Conservation (phyloP, 1,140 invertebrate species). For the Akabosia matsudoensis region DNA sequence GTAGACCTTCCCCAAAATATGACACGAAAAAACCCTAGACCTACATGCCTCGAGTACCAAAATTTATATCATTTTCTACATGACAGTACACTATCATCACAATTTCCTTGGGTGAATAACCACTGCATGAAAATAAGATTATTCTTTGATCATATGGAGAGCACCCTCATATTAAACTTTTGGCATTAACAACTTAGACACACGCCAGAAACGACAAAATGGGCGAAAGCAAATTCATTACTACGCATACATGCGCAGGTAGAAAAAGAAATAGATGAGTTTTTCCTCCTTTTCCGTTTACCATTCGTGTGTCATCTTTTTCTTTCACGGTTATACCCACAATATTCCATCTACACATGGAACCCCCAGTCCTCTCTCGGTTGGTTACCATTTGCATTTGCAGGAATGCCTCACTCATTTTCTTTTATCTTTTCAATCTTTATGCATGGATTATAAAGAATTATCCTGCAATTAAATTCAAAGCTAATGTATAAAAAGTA, state of each 20-base stretch:
- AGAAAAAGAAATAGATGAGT: slow-evolving; percentile 16
- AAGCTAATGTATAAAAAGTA: slow-evolving; percentile 1
- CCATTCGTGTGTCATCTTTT: background rate
- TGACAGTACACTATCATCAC: too few relatives aligned
- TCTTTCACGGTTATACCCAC: too few relatives aligned
- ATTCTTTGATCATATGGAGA: background rate
- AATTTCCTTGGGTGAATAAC: too few relatives aligned
- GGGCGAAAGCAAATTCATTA: slow-evolving; percentile 4
- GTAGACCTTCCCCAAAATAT: background rate
- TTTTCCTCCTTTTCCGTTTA: background rate
- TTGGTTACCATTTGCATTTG: too few relatives aligned
- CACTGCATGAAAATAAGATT: too few relatives aligned
- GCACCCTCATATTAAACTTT: background rate
- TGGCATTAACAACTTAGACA: background rate
- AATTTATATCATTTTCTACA: too few relatives aligned
- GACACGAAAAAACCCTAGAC: background rate
- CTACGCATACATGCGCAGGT: background rate
- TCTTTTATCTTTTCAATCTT: slow-evolving; percentile 21
- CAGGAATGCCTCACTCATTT: too few relatives aligned
- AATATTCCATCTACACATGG: too few relatives aligned
- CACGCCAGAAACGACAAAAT: background rate
- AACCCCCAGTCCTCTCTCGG: too few relatives aligned
- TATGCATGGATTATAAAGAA: slow-evolving; percentile 22
- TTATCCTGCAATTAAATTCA: slow-evolving; percentile 22
- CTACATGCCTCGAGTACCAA: background rate